phyloP scores from a whole-genome alignment of 2,113 vertebrate genomes.

The Zapornia atra region DNA sequence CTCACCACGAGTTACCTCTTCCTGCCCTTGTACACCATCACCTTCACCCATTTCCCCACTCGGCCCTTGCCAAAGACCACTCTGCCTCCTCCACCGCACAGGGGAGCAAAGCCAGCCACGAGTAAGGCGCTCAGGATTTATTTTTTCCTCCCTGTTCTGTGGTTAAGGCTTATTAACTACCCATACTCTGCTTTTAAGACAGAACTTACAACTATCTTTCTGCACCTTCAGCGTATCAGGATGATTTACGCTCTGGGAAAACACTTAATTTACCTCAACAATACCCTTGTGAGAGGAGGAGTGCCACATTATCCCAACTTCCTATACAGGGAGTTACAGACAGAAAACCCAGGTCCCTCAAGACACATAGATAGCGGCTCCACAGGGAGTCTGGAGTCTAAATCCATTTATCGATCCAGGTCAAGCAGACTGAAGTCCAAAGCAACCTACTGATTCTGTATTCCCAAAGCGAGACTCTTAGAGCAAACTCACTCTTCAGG shows the following conservation, averaged over 20 bases:
- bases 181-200: not conserved
- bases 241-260: not conserved
- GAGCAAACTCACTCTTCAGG: not conserved
- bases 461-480: not conserved
- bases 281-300: not conserved
- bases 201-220: not conserved
- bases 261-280: not conserved
- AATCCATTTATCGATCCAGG: not conserved
- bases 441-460: not conserved
- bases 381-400: not conserved
- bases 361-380: not conserved
- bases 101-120: not conserved
- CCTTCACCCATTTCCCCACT: not conserved
- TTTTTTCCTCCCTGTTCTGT: not conserved
- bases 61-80: not conserved
- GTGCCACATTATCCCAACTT: not conserved
- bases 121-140: not conserved
- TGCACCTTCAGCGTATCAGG: not conserved
- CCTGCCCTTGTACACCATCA: not conserved
- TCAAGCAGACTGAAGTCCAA: not conserved
- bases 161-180: not conserved
- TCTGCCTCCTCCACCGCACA: not conserved
- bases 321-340: not conserved
- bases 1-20: not conserved
- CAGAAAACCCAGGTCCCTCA: not conserved